Conservation (phyloP, 2,113 vertebrate species). For the Dasyornis broadbenti region DNA sequence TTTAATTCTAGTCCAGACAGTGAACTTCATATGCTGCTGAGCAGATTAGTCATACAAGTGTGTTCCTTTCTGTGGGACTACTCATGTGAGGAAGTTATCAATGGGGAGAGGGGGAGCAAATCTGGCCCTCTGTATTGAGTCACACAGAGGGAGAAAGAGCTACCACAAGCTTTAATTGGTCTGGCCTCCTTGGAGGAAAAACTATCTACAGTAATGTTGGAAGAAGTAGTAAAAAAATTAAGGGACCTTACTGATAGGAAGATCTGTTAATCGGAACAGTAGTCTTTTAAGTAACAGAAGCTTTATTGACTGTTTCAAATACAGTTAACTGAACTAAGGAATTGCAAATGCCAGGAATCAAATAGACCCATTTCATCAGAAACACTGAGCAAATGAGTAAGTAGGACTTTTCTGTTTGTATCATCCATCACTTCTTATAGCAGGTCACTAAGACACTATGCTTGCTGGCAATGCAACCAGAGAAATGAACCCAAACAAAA, state of each 20-base stretch:
- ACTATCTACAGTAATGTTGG: neutral
- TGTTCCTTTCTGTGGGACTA: constrained; percentile 36
- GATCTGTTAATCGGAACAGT: neutral
- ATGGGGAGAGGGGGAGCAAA: neutral
- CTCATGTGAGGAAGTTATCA: constrained; percentile 30
- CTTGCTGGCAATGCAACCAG: neutral
- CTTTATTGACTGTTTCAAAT: neutral
- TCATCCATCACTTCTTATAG: neutral
- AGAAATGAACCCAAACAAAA: neutral
- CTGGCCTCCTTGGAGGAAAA: neutral
- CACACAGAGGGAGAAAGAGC: constrained; percentile 14
- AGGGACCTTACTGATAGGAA: neutral
- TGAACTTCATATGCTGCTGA: constrained; percentile 9
- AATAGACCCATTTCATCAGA: neutral
- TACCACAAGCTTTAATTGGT: constrained; percentile 32
- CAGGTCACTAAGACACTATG: neutral
- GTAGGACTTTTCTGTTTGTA: neutral
- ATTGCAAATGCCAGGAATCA: neutral
- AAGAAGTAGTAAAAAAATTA: neutral
- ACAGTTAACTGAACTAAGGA: neutral
- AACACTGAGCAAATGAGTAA: neutral
- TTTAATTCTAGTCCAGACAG: constrained; percentile 26
- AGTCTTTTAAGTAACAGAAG: neutral
- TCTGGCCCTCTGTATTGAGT: neutral
- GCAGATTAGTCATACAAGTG: constrained; percentile 42